A percentile compares a stretch with the other conserved stretches of the same genome.
These are phyloP conservation scores for Drosophila carrolli DNA, from an alignment of 1,140 invertebrate genomes.

Conservation along the genomic window DNA sequence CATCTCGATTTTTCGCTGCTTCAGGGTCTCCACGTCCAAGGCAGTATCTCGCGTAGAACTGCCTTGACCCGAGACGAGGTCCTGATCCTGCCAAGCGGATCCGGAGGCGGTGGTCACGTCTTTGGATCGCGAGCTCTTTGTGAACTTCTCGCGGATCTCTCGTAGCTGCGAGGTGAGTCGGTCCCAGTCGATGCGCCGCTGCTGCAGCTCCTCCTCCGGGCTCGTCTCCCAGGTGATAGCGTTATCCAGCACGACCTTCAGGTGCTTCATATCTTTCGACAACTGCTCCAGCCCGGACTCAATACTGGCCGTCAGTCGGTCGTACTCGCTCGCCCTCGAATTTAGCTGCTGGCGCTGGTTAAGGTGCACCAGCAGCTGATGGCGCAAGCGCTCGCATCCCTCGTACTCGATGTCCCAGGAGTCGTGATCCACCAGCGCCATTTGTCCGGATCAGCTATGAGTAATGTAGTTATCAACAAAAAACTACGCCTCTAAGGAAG, in stretches of 20 bases:
- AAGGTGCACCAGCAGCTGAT: slow-evolving; percentile 88
- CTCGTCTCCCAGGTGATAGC: slow-evolving; percentile 73
- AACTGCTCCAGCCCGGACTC: slow-evolving; percentile 88
- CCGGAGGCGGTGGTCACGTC: slow-evolving; percentile 4
- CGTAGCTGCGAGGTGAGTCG: slow-evolving; percentile 45
- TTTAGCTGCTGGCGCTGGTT: slow-evolving; percentile 86
- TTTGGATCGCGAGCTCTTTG: slow-evolving; percentile 32
- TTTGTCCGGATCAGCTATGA: slow-evolving; percentile 22
- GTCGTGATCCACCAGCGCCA: slow-evolving; percentile 82
- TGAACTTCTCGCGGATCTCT: slow-evolving; percentile 38
- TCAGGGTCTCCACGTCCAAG: slow-evolving; percentile 57
- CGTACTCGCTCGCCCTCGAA: slow-evolving; percentile 84
- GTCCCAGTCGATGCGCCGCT: slow-evolving; percentile 52
- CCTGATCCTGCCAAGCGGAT: slow-evolving; percentile 80
- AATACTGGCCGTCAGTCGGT: slow-evolving; percentile 86
- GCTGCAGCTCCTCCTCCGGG: slow-evolving; percentile 44
- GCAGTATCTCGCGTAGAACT: slow-evolving; percentile 66
- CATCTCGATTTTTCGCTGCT: slow-evolving; percentile 78
- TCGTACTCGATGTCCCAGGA: slow-evolving; percentile 88
- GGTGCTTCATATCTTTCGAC: slow-evolving; percentile 86
- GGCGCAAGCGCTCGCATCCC: slow-evolving; percentile 87
- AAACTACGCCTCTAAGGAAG: slow-evolving; percentile 40
- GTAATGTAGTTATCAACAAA: slow-evolving; percentile 17
- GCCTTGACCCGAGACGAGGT: slow-evolving; percentile 84
- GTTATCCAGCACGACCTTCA: slow-evolving; percentile 86